Conservation (phyloP, 2,888 invertebrate species). For the Dendrolimus houi region DNA sequence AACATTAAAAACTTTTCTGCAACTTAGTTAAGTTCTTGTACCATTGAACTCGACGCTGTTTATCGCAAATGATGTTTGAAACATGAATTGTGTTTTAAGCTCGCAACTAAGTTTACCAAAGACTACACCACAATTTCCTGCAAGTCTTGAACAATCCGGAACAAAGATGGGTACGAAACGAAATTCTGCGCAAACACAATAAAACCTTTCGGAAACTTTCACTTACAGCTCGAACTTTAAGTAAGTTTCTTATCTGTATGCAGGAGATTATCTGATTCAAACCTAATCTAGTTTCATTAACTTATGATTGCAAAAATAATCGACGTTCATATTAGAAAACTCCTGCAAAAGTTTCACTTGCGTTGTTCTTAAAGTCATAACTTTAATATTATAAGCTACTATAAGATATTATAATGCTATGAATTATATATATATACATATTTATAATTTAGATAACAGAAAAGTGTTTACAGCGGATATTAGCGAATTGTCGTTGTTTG, state of each 20-base stretch:
- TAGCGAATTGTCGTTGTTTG: too few species aligned
- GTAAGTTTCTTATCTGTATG: slow-evolving; percentile 13
- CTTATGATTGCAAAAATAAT: slow-evolving; percentile 4
- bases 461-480: too few species aligned
- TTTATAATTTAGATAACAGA: too few species aligned
- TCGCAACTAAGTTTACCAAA: slow-evolving; percentile 30
- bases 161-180: slow-evolving; percentile 42
- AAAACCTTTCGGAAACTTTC: slow-evolving; percentile 43
- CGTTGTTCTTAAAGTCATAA: too few species aligned
- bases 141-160: slow-evolving; percentile 22
- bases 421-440: too few species aligned
- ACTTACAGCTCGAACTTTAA: slow-evolving; percentile 20
- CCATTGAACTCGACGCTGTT: slow-evolving; percentile 1
- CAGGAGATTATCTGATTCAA: slow-evolving; percentile 3
- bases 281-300: slow-evolving; percentile 16
- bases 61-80: slow-evolving; percentile 24
- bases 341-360: too few species aligned
- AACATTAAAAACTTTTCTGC: too few species aligned
- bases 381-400: too few species aligned
- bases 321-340: too few species aligned
- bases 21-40: too few species aligned
- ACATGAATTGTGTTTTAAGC: slow-evolving; percentile 38
- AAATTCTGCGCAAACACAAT: slow-evolving; percentile 44
- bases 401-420: too few species aligned
- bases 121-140: slow-evolving; percentile 32